Evolutionary conservation across 2,113 vertebrate genomes (phyloP).

Genomic region (Heterotilapia buettikoferi): DNA sequence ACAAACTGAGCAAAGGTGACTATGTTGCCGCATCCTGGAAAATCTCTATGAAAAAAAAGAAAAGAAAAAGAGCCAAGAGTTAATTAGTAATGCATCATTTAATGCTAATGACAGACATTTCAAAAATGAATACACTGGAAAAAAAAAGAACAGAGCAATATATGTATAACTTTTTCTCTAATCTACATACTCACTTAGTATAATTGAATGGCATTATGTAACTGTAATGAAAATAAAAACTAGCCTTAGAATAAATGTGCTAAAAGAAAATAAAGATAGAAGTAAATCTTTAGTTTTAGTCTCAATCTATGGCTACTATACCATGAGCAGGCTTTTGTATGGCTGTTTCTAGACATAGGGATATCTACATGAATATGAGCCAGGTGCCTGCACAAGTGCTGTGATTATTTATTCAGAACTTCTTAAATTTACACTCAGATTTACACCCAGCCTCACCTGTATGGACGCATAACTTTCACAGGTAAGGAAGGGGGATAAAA

Average conservation of each 20-base stretch:
- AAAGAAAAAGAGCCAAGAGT: neutral
- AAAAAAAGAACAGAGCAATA: neutral
- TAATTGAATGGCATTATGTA: neutral
- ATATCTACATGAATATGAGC: neutral
- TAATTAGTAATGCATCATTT: neutral
- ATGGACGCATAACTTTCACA: neutral
- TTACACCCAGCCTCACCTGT: neutral
- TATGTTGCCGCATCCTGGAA: slow-evolving; percentile 95
- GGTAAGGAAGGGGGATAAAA: neutral
- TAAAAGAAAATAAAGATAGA: neutral
- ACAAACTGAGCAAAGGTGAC: slow-evolving; percentile 94
- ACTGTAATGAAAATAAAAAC: neutral
- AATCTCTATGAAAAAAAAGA: slow-evolving; percentile 70
- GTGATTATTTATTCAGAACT: neutral
- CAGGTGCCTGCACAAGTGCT: neutral
- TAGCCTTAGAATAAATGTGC: neutral
- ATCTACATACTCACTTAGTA: neutral
- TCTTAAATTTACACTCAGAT: neutral
- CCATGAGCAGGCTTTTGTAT: neutral
- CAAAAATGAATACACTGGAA: neutral
- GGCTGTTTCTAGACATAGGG: neutral
- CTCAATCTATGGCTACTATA: neutral
- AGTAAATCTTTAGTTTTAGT: neutral
- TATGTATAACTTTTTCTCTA: neutral
- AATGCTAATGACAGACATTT: neutral